A percentile compares a stretch with the other conserved stretches of the same genome.
phyloP scores from a whole-genome alignment of 1,140 invertebrate species.

The Holcopasites calliopsidis region DNA sequence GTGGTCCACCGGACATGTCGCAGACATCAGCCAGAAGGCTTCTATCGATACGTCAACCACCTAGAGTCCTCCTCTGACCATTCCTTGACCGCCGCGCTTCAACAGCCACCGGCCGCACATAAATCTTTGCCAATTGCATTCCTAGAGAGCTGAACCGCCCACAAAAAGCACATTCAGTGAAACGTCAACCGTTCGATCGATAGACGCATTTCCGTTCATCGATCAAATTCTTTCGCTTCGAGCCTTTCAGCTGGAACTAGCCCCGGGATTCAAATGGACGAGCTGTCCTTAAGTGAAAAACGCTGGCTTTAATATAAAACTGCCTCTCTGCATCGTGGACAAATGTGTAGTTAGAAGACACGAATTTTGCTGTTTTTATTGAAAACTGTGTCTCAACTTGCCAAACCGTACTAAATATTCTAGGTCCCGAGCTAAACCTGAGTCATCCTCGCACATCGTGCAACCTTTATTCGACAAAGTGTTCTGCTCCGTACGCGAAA shows the following conservation, averaged over 20 bases:
- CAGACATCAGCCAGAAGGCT: constrained; percentile 12
- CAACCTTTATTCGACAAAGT: too few relatives aligned
- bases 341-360: too few relatives aligned
- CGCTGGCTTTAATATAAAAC: too few relatives aligned
- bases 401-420: too few relatives aligned
- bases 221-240: background rate
- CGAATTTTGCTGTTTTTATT: too few relatives aligned
- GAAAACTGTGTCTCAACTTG: too few relatives aligned
- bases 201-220: constrained; percentile 7
- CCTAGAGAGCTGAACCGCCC: background rate
- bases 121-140: constrained; percentile 28
- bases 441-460: too few relatives aligned
- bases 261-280: background rate
- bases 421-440: too few relatives aligned
- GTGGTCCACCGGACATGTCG: background rate
- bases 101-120: constrained; percentile 10
- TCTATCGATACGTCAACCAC: constrained; percentile 8
- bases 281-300: too few relatives aligned
- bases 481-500: too few relatives aligned
- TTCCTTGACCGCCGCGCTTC: constrained; percentile 6
- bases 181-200: constrained; percentile 12
- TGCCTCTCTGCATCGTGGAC: too few relatives aligned
- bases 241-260: too few relatives aligned
- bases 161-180: background rate
- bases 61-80: background rate